These are phyloP conservation scores for Passerina amoena DNA, from an alignment of 2,113 vertebrate genomes.

Conservation along the genomic window DNA sequence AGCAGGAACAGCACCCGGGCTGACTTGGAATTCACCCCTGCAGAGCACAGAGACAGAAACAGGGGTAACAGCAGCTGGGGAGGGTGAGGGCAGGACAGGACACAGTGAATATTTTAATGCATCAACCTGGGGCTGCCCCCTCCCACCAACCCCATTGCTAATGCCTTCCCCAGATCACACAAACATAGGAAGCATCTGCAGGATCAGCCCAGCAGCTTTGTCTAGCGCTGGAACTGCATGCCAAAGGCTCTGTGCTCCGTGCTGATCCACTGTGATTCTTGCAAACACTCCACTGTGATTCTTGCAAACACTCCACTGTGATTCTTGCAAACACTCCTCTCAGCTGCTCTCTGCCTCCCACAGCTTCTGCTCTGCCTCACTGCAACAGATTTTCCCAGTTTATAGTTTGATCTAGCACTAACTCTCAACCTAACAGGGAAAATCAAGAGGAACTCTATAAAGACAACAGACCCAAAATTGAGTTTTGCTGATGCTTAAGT, in stretches of 20 bases:
- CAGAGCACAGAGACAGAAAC: conserved; percentile 1
- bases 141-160: neutral
- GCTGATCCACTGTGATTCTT: neutral
- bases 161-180: neutral
- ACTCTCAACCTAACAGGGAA: neutral
- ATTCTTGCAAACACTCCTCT: neutral
- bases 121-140: neutral
- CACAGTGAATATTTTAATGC: neutral
- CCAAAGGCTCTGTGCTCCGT: neutral
- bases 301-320: neutral
- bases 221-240: neutral
- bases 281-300: neutral
- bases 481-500: neutral
- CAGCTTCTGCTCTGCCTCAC: conserved; percentile 5
- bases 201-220: conserved; percentile 3
- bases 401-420: neutral
- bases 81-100: neutral
- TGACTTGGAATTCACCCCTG: conserved; percentile 90
- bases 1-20: conserved; percentile 88
- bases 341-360: conserved; percentile 28
- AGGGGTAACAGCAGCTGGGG: neutral
- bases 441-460: neutral
- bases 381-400: neutral
- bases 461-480: neutral
- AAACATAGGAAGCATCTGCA: neutral